Percentiles rank a stretch among this genome's conserved stretches.
phyloP scores from a whole-genome alignment of 1,140 invertebrate genomes.

The Reticulitermes speratus region DNA sequence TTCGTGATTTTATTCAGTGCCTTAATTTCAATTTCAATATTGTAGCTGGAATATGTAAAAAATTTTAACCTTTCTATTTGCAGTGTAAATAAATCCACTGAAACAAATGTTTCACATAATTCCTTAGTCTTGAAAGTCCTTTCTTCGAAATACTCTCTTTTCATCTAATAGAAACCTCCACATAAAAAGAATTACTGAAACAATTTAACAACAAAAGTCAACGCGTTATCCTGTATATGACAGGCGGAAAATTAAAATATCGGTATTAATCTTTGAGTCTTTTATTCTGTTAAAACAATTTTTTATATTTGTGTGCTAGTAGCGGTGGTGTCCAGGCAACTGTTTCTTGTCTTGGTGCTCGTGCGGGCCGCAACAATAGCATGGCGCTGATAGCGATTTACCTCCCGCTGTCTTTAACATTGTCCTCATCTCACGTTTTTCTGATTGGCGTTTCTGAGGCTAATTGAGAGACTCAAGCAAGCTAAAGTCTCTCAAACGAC shows the following conservation, averaged over 20 bases:
- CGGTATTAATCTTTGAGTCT: slow-evolving; percentile 2
- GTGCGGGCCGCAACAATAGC: slow-evolving; percentile 12
- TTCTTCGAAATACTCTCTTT: neutral
- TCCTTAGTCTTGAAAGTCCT: neutral
- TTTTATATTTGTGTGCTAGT: neutral
- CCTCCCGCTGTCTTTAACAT: neutral
- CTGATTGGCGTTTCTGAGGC: neutral
- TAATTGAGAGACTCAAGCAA: neutral
- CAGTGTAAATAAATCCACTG: neutral
- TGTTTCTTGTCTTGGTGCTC: slow-evolving; percentile 18
- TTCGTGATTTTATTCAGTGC: no score
- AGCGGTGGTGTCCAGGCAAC: neutral
- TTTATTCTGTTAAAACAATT: slow-evolving; percentile 10
- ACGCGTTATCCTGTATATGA: neutral
- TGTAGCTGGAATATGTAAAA: no score
- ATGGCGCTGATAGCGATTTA: slow-evolving; percentile 10
- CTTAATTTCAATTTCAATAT: no score
- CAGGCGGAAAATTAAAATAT: slow-evolving; percentile 3
- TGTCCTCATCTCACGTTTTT: neutral
- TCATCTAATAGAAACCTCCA: neutral
- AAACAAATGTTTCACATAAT: neutral
- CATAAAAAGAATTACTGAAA: neutral
- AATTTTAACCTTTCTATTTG: neutral
- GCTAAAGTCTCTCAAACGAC: neutral
- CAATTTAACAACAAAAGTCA: slow-evolving; percentile 9